phyloP scores from a whole-genome alignment of 37 sponge, comb jelly and placozoan genomes.

The Aphrocallistes beatrix region DNA sequence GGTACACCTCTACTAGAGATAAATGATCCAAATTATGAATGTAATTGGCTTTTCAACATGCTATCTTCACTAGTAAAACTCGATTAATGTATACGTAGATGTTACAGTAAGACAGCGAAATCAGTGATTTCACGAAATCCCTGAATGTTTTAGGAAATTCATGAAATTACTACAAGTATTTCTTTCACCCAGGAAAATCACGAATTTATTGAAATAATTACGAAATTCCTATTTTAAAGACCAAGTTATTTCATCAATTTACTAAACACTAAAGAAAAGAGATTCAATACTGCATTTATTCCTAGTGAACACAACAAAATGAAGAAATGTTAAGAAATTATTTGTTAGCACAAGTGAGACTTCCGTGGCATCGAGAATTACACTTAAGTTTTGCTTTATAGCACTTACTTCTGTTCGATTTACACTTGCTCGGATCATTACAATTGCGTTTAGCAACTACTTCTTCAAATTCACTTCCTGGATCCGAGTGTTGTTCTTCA shows the following conservation, averaged over 20 bases:
- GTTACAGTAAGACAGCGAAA: constrained; percentile 18
- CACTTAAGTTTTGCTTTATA: not conserved
- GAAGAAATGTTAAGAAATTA: not conserved
- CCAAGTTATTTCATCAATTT: not conserved
- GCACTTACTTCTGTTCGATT: not conserved
- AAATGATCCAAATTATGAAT: too few relatives aligned
- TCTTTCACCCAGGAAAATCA: not conserved
- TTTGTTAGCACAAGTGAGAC: constrained; percentile 9
- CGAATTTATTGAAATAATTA: constrained; percentile 6
- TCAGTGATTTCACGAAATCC: not conserved
- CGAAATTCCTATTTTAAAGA: not conserved
- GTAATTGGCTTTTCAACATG: too few relatives aligned
- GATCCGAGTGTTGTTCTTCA: not conserved
- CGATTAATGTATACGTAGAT: not conserved
- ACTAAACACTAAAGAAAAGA: not conserved
- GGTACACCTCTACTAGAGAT: too few relatives aligned
- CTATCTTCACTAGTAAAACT: too few relatives aligned
- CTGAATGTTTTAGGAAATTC: not conserved
- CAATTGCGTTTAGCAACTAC: constrained; percentile 15
- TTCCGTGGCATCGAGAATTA: constrained; percentile 13
- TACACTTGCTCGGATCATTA: constrained; percentile 9
- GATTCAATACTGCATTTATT: not conserved
- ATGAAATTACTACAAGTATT: not conserved
- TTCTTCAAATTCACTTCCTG: not conserved
- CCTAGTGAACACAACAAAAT: not conserved